Conservation (phyloP, 1,140 invertebrate genomes). For the Homarus americanus region DNA sequence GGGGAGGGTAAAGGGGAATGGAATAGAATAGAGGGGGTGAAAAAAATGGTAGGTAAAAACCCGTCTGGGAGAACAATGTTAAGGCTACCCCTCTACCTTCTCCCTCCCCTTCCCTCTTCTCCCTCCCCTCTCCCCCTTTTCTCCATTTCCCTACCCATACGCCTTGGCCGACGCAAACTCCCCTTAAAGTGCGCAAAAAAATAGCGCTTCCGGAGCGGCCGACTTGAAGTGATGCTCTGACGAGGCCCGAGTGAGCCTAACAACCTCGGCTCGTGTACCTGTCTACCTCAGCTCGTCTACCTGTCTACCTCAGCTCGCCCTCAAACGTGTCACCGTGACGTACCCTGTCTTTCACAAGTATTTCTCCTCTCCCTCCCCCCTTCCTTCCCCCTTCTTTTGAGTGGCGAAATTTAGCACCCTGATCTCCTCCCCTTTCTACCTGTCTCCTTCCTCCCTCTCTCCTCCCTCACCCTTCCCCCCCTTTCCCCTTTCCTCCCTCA, state of each 20-base stretch:
- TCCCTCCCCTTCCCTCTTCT: background rate
- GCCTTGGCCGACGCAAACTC: no score
- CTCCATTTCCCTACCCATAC: background rate
- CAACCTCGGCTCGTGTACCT: no score
- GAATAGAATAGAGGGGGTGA: background rate
- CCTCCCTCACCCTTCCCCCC: no score
- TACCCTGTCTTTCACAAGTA: background rate
- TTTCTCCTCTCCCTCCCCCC: background rate
- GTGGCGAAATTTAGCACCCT: background rate
- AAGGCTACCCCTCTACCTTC: background rate
- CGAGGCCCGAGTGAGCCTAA: no score
- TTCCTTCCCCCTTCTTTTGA: background rate
- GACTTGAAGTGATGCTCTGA: no score
- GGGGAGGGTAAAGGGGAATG: background rate
- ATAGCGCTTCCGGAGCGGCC: no score
- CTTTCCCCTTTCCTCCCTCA: background rate
- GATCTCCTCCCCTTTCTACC: no score
- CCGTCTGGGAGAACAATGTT: constrained; percentile 28
- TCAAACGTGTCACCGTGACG: background rate
- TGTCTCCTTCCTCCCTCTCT: background rate
- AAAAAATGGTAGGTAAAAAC: background rate
- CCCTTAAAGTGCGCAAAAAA: no score
- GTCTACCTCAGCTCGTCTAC: background rate
- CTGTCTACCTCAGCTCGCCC: background rate
- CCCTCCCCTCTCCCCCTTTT: background rate